phyloP scores from a whole-genome alignment of 2,888 invertebrate genomes.

The Lycaena phlaeas region DNA sequence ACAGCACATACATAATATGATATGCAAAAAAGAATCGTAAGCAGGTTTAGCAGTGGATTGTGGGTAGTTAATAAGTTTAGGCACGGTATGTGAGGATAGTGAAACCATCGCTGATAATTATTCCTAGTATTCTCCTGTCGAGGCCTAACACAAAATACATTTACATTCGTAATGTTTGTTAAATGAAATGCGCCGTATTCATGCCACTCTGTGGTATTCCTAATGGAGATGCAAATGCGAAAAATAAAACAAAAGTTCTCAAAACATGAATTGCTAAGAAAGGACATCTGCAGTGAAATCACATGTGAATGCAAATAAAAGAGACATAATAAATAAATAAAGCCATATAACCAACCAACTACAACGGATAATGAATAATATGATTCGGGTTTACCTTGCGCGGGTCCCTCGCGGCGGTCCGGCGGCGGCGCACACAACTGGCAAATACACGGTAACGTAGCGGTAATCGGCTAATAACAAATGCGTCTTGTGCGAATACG shows the following conservation, averaged over 20 bases:
- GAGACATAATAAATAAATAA: conserved; percentile 65
- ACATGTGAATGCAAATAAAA: conserved; percentile 71
- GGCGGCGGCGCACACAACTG: conserved; percentile 23
- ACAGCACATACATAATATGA: conserved; percentile 21
- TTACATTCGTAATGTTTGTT: conserved; percentile 11
- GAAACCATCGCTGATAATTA: neutral
- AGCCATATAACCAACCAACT: conserved; percentile 63
- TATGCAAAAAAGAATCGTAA: conserved; percentile 1
- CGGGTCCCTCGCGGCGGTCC: conserved; percentile 21
- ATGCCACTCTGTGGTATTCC: conserved; percentile 1
- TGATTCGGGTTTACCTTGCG: conserved; percentile 50
- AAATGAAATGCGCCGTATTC: conserved; percentile 60
- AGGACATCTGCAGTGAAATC: conserved; percentile 69
- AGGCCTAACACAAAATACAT: neutral
- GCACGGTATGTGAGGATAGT: neutral
- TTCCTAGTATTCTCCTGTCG: neutral
- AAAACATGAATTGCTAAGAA: conserved; percentile 62
- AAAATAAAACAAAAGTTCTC: conserved; percentile 17
- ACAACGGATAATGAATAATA: conserved; percentile 40
- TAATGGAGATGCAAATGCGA: conserved; percentile 13
- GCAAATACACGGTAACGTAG: conserved; percentile 18
- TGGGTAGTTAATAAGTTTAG: neutral
- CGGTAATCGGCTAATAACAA: conserved; percentile 7
- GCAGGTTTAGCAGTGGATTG: neutral
- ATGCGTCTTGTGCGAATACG: conserved; percentile 6